These are phyloP conservation scores for Mus spicilegus DNA, from an alignment of 2,113 vertebrate genomes.

Conservation along the genomic window DNA sequence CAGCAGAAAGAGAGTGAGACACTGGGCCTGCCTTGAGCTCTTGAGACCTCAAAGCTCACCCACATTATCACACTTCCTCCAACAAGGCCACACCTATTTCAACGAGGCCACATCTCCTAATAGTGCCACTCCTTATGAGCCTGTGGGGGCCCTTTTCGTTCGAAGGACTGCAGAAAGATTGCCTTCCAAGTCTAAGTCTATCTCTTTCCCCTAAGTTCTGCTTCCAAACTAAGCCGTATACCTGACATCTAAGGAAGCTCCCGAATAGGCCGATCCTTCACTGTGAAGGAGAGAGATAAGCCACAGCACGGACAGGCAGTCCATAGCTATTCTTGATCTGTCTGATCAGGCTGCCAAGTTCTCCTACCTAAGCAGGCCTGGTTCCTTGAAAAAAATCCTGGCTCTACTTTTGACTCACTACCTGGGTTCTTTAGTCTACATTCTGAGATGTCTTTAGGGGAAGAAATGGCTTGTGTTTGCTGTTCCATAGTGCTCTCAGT, in stretches of 20 bases:
- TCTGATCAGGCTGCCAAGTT: not conserved
- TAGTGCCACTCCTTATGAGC: not conserved
- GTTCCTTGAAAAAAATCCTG: not conserved
- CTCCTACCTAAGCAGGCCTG: not conserved
- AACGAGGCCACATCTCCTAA: not conserved
- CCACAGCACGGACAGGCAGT: not conserved
- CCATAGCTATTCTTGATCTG: not conserved
- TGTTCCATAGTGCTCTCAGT: not conserved
- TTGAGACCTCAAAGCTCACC: not conserved
- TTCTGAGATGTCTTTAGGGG: conserved; percentile 39
- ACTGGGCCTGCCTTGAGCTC: not conserved
- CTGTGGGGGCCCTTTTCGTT: not conserved
- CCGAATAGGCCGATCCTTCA: not conserved
- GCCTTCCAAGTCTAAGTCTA: not conserved
- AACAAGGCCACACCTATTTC: not conserved
- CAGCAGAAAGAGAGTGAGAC: not conserved
- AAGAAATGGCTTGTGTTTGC: not conserved
- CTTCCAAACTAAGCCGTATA: not conserved
- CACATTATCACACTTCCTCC: not conserved
- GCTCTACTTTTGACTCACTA: not conserved
- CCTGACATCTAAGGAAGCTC: not conserved
- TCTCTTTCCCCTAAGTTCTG: conserved; percentile 25
- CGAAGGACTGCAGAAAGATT: not conserved
- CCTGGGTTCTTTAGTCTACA: not conserved
- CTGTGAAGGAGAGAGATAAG: not conserved